Evolutionary conservation across 1,140 invertebrate genomes (phyloP).

Genomic region (Oreohelix idahoensis): DNA sequence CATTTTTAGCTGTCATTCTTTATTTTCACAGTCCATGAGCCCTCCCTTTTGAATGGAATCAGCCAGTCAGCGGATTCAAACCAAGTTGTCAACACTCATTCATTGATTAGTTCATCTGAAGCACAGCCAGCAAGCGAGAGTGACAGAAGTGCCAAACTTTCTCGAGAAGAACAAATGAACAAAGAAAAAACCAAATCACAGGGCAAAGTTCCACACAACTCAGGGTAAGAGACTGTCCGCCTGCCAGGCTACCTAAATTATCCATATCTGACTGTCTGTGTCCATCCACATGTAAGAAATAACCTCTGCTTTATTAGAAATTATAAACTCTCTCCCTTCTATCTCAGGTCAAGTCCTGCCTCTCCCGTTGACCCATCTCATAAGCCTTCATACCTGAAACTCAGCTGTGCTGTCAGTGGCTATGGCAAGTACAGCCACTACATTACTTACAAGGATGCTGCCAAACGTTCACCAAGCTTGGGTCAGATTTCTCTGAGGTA

Average conservation of each 20-base stretch:
- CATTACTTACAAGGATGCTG: conserved; percentile 57
- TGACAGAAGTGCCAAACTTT: background rate
- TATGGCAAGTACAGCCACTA: conserved; percentile 63
- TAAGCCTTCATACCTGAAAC: conserved; percentile 61
- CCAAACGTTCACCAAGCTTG: conserved; percentile 58
- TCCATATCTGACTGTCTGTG: background rate
- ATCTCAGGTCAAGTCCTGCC: background rate
- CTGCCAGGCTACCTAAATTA: background rate
- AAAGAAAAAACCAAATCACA: conserved; percentile 44
- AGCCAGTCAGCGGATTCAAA: conserved; percentile 45
- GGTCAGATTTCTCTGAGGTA: conserved; percentile 54
- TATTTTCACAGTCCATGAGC: conserved; percentile 51
- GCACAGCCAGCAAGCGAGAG: conserved; percentile 19
- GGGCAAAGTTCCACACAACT: background rate
- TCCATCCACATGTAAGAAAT: background rate
- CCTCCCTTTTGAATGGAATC: conserved; percentile 50
- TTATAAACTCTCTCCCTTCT: background rate
- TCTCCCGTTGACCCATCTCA: conserved; percentile 42
- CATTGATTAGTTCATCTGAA: conserved; percentile 43
- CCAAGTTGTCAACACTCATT: conserved; percentile 46
- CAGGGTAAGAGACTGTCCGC: background rate
- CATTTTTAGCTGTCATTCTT: no score
- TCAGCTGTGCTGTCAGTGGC: conserved; percentile 64
- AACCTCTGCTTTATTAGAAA: background rate
- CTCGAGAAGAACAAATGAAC: conserved; percentile 3